Base-by-base conservation (phyloP, 2,888 invertebrate genomes). In the Torymus tubicola region DNA sequence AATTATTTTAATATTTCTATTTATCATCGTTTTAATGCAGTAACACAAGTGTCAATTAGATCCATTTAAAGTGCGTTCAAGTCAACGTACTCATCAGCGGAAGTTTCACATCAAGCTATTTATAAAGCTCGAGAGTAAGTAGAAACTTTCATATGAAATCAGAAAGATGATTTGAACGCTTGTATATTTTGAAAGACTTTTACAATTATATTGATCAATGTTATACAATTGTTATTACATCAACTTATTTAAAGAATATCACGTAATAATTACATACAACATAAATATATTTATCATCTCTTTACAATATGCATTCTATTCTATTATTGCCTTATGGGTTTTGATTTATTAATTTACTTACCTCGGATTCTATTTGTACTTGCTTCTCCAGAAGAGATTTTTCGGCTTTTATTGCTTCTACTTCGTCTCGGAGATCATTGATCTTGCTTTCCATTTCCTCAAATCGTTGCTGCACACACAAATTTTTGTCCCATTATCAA, bases 381-480 rank as follows among this genome's bases (percentile, higher is more conserved):
- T 88, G 88, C 83, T 87, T 87, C 80, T 90, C 90, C 79, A 90
- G 84, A 55, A 86, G 85, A 83, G 81, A 85, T 81, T 90, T 90
- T 81, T 90, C 90, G 53, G 89, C 88, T 83, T 89, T 89, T 78
- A 90, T 88, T 72, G 85, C 86, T 75, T 89, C 88, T 78, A 90
- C 87, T 86, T 90, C 86, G 78, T 87, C 86, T 68, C 88, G 86
- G 12, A 90, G 88, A 84, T 90, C 89, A 82, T 89, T 88, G 82
- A 90, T 90, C 84, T 90, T 90, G 82, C 85, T 86, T 87, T 90
- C 90, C 90, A 90, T 89, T 84, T 90, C 89, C 85, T 90, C 90
- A 81, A 90, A 90, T 81, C 89, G 89, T 88, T 87, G 90, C 90
- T 90, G 87, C 86, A 86, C 86, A 88, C 83, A 88, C 82, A 89